A percentile compares a stretch with the other conserved stretches of the same genome.
phyloP scores from a whole-genome alignment of 2,888 invertebrate species.

The Coenonympha glycerion region DNA sequence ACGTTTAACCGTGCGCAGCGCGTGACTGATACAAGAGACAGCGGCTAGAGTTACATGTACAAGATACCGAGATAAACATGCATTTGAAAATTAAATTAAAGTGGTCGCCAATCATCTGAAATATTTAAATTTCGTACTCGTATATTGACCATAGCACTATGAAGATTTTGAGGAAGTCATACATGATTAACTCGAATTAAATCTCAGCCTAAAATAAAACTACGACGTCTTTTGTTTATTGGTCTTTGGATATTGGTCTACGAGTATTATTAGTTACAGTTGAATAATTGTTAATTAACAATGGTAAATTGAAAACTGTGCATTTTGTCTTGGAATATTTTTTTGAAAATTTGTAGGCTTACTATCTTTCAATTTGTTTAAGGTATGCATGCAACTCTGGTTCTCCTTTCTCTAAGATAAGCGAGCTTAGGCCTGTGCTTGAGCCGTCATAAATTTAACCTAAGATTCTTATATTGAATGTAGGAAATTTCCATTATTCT shows the following conservation, averaged over 20 bases:
- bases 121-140: too few relatives aligned
- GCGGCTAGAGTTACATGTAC: neutral
- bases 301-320: neutral
- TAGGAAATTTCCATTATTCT: conserved; percentile 46
- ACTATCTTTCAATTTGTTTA: conserved; percentile 44
- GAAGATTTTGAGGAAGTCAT: too few relatives aligned
- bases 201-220: too few relatives aligned
- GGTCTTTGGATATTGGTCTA: too few relatives aligned
- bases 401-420: conserved; percentile 66
- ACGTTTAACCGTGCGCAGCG: conserved; percentile 40
- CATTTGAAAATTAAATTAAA: neutral
- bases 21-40: neutral
- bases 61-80: neutral
- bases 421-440: conserved; percentile 56
- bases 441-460: conserved; percentile 61
- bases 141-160: too few relatives aligned
- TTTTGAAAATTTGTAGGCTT: conserved; percentile 14
- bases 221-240: too few relatives aligned
- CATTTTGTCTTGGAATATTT: neutral
- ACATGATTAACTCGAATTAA: too few relatives aligned
- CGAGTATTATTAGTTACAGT: too few relatives aligned
- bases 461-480: conserved; percentile 65
- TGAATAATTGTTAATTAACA: too few relatives aligned
- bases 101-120: too few relatives aligned
- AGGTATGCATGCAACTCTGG: conserved; percentile 28